phyloP scores from a whole-genome alignment of 2,113 vertebrate species.

The Pleuronectes platessa region DNA sequence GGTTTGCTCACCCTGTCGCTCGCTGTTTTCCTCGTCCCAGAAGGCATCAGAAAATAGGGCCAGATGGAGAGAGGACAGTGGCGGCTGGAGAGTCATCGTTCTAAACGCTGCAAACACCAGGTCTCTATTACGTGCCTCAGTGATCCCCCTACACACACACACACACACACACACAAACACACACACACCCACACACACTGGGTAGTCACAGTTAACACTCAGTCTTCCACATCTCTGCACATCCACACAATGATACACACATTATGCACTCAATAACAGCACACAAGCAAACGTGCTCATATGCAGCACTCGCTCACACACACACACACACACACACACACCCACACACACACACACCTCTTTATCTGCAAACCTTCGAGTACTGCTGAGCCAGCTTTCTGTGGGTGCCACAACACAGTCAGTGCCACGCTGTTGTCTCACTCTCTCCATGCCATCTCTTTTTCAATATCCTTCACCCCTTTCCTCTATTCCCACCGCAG shows the following conservation, averaged over 20 bases:
- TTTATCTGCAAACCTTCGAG: slow-evolving; percentile 54
- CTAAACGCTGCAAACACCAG: slow-evolving; percentile 51
- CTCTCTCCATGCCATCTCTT: slow-evolving; percentile 30
- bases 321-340: slow-evolving; percentile 15
- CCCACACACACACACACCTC: slow-evolving; percentile 23
- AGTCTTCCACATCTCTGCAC: slow-evolving; percentile 57
- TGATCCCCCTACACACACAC: slow-evolving; percentile 14
- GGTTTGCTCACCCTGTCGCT: slow-evolving; percentile 25
- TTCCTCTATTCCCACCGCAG: slow-evolving; percentile 1
- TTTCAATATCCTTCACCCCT: slow-evolving; percentile 36
- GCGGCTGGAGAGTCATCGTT: slow-evolving; percentile 59
- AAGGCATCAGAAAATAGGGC: slow-evolving; percentile 36
- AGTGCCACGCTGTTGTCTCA: slow-evolving; percentile 44
- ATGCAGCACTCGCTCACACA: not conserved
- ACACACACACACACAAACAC: slow-evolving; percentile 35
- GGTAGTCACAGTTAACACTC: slow-evolving; percentile 39
- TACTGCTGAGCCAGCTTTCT: slow-evolving; percentile 67
- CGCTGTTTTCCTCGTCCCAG: slow-evolving; percentile 25
- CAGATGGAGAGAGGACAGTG: slow-evolving; percentile 22
- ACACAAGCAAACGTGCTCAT: slow-evolving; percentile 2
- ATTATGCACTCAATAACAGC: slow-evolving; percentile 12
- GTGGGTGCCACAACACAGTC: slow-evolving; percentile 34
- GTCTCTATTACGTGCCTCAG: slow-evolving; percentile 70
- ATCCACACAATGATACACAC: slow-evolving; percentile 35
- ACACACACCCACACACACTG: slow-evolving; percentile 3